Base-by-base conservation (phyloP, 1,140 invertebrate species). In the Plectus sambesii region DNA sequence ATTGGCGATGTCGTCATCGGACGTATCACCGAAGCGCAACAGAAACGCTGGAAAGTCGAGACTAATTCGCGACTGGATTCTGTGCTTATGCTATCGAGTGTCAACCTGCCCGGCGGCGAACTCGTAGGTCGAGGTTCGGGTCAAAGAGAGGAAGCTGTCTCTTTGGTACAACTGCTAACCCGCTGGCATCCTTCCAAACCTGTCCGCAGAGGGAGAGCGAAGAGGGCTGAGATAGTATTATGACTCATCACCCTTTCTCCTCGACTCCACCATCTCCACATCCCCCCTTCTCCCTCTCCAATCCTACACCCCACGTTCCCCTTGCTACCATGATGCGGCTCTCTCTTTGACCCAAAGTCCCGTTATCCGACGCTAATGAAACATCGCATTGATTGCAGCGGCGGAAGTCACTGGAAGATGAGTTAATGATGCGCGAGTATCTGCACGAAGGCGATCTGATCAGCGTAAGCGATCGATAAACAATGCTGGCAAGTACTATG, bases 1-100 rank as follows among this genome's bases (percentile, higher is more conserved):
- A 84, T 97, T 48, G 93, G 93, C 0, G 93, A 99, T 75, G 87
- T 98, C 15, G 79, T 98, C 29, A 83, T 99, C 33, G 93, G 89
- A 0, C 76, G 93, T 49, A 84, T 98, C 15, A 80, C 83, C 0
- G 87, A 94, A 71, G 82, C 88, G 1, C 72, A 73, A 38, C 82
- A 88, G 59, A 85, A 83, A 66, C 74, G 87, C 58, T 97, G 90
- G 90, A 87, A 87, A 75, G 84, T 98, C 24, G 88, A 97, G 61
- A 87, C 84, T 2, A 88, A 88, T 73, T 81, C 87, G 0, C 80
- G 87, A 59, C 69, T 94, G 15, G 85, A 96, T 71, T 85, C 89
- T 3, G 75, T 85, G 35, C 74, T 99, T 2, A 74, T 86, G 44
- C 72, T 99, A 20, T 88, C 87, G 0, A 87, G 86, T 42, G 87